Evolutionary conservation across 2,113 vertebrate species (phyloP).

Genomic region (Clarias gariepinus): DNA sequence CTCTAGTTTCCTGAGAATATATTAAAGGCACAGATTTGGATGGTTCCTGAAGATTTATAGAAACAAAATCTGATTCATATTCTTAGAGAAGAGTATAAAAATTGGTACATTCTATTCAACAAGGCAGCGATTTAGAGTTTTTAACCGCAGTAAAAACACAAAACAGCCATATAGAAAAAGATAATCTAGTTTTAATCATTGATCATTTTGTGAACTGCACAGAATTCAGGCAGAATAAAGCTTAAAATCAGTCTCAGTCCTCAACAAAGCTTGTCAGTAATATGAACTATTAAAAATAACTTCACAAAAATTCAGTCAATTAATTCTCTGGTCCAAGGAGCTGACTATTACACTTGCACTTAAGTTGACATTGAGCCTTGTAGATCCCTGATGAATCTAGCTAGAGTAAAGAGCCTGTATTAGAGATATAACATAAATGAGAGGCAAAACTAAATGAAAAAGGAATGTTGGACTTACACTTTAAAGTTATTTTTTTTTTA

Average conservation of each 20-base stretch:
- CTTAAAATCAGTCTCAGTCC: not conserved
- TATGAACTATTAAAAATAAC: not conserved
- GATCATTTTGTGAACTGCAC: not conserved
- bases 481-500: not conserved
- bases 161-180: not conserved
- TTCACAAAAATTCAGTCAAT: not conserved
- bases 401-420: not conserved
- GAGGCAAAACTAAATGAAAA: not conserved
- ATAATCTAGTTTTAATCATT: not conserved
- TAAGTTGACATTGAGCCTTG: not conserved
- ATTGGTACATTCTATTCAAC: not conserved
- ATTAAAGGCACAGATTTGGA: not conserved
- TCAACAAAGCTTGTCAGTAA: not conserved
- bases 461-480: not conserved
- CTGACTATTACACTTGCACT: not conserved
- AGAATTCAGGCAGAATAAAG: not conserved
- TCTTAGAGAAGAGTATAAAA: not conserved
- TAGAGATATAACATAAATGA: not conserved
- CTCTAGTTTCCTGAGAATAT: not conserved
- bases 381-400: not conserved
- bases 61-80: not conserved
- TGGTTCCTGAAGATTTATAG: not conserved
- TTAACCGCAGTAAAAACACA: not conserved
- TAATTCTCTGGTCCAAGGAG: not conserved
- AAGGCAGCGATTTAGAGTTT: not conserved